phyloP scores from a whole-genome alignment of 2,888 invertebrate genomes.

The Harpalus rufipes region DNA sequence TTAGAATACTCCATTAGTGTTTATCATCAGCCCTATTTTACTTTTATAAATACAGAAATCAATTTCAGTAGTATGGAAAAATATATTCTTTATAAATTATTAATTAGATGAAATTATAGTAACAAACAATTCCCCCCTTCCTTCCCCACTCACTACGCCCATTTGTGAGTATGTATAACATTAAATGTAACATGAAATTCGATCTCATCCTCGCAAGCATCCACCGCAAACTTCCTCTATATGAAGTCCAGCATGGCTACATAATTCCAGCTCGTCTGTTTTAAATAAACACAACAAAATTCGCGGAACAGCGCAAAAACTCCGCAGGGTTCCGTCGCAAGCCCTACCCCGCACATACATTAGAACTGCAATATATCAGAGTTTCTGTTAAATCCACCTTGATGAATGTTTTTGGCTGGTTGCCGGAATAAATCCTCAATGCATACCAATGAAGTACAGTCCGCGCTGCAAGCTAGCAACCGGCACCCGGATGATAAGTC shows the following conservation, averaged over 20 bases:
- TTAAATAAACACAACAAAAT: conserved; percentile 66
- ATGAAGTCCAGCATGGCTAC: conserved; percentile 46
- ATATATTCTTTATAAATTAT: too few relatives aligned
- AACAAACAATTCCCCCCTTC: too few relatives aligned
- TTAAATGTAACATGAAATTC: conserved; percentile 3
- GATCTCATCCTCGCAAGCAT: not conserved
- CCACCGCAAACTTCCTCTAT: conserved; percentile 23
- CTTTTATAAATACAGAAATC: too few relatives aligned
- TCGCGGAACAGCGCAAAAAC: conserved; percentile 66
- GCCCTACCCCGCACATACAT: conserved; percentile 74
- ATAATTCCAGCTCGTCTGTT: conserved; percentile 63
- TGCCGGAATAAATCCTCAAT: conserved; percentile 79
- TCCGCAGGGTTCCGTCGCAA: conserved; percentile 61
- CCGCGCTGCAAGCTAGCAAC: conserved; percentile 68
- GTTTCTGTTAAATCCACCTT: conserved; percentile 79
- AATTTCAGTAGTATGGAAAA: too few relatives aligned
- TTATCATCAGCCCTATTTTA: too few relatives aligned
- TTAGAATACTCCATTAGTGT: too few relatives aligned
- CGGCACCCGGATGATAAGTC: not conserved
- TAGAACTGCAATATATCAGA: conserved; percentile 78
- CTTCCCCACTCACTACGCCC: too few relatives aligned
- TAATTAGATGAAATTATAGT: too few relatives aligned
- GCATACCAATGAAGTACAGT: conserved; percentile 78
- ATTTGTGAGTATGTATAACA: too few relatives aligned
- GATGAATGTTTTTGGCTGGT: conserved; percentile 79